phyloP scores from a whole-genome alignment of 2,113 vertebrate species.

The Formicarius rufipectus region DNA sequence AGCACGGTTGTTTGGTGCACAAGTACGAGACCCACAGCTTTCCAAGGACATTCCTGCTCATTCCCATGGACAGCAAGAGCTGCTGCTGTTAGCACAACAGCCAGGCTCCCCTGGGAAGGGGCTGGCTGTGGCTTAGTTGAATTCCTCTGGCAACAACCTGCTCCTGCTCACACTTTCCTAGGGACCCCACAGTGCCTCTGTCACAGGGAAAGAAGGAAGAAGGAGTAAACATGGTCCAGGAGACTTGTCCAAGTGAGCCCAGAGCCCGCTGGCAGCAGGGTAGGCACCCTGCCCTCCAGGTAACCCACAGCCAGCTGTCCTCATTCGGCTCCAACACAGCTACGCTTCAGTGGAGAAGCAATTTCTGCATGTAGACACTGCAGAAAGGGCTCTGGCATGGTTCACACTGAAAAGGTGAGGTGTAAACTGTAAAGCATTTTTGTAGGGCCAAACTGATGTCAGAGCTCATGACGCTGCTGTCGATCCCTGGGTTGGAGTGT shows the following conservation, averaged over 20 bases:
- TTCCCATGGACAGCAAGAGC: neutral
- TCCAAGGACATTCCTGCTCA: neutral
- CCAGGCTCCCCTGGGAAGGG: neutral
- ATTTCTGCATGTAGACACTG: neutral
- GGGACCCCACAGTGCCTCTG: neutral
- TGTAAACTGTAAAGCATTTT: neutral
- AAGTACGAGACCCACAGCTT: neutral
- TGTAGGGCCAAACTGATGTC: neutral
- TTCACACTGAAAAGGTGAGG: neutral
- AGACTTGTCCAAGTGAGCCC: neutral
- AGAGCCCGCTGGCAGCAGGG: neutral
- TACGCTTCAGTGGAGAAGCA: accelerated
- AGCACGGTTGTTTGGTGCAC: neutral
- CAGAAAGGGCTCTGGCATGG: neutral
- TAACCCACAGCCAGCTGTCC: neutral
- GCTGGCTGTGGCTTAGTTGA: neutral
- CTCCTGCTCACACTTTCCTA: neutral
- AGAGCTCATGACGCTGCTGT: accelerated
- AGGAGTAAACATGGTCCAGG: neutral
- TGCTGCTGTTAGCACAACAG: neutral
- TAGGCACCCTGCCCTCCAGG: neutral
- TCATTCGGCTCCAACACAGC: neutral
- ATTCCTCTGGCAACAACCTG: neutral
- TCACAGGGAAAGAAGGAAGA: neutral
- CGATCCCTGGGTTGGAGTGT: accelerated